Base-by-base conservation (phyloP, 53 echinoderm and acorn worm genomes). In the Apostichopus leukothele region DNA sequence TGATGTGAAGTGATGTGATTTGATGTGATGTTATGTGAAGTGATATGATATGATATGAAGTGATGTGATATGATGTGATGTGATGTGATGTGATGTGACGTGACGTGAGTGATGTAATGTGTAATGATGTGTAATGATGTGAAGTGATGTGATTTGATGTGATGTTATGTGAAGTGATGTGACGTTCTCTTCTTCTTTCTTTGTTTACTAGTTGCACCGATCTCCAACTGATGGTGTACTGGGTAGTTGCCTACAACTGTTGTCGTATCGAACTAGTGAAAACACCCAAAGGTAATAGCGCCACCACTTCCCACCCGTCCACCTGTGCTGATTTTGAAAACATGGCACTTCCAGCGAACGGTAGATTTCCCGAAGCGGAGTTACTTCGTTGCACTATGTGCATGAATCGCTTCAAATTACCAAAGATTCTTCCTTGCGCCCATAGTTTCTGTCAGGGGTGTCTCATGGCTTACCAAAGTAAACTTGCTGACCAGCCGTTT, bases 361-460 rank as follows among this genome's bases (percentile, higher is more conserved):
- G 67, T 50, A 60, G 6, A 50, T 50, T 85, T 4, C 50, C 85
- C 5, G 85, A 67, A 2, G 51, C 10, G 1, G 57, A 50, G 27
- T 67, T 85, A 39, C 50, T 85, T 27, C 67, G 67, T 1, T 85
- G 85, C 66, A 14, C 63, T 5, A 26, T 85, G 18, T 85, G 85
- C 68, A 85, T 18, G 66, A 67, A 85, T 85, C 50, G 85, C 6
- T 85, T 67, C 50, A 85, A 85, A 59, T 25, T 39, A 50, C 85
- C 85, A 9, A 63, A 67, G 66, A 60, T 85, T 25, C 63, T 85
- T 63, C 85, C 85, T 63, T 85, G 85, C 27, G 10, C 85, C 50
- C 85, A 84, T 23, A 84, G 85, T 63, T 84, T 84, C 60, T 84
- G 85, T 23, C 68, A 61, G 5, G 85, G 21, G 11, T 84, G 85